These are phyloP conservation scores for Sinelater perroti DNA, from an alignment of 2,888 invertebrate genomes.

Conservation along the genomic window DNA sequence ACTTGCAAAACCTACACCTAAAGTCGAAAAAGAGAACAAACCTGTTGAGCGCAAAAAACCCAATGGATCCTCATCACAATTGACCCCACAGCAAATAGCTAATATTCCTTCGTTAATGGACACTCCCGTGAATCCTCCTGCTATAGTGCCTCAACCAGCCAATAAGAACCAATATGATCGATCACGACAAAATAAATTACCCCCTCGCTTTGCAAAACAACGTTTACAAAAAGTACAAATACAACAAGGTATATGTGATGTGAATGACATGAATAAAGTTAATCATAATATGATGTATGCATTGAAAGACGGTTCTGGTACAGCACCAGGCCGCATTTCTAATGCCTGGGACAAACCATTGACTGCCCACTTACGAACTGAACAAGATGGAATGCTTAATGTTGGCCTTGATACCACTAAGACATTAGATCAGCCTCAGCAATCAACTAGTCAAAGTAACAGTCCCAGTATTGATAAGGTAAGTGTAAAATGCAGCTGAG, in stretches of 20 bases:
- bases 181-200: conserved; percentile 70
- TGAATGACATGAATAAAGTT: conserved; percentile 64
- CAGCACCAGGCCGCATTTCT: conserved; percentile 75
- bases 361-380: conserved; percentile 70
- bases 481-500: background rate
- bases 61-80: conserved; percentile 37
- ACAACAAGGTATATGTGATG: conserved; percentile 57
- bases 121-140: conserved; percentile 63
- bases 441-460: conserved; percentile 63
- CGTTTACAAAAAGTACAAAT: conserved; percentile 63
- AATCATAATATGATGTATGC: conserved; percentile 54
- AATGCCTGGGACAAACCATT: conserved; percentile 91
- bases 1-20: conserved; percentile 45
- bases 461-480: conserved; percentile 57
- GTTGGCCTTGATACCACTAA: conserved; percentile 55
- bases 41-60: conserved; percentile 37
- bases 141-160: conserved; percentile 53
- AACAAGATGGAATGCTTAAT: conserved; percentile 51
- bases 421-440: conserved; percentile 54
- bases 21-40: conserved; percentile 54
- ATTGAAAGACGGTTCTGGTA: conserved; percentile 57
- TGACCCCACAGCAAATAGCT: conserved; percentile 59
- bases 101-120: conserved; percentile 63
- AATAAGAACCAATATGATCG: conserved; percentile 53
- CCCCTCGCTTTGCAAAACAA: conserved; percentile 82